A percentile compares a stretch with the other conserved stretches of the same genome.
Conservation (phyloP, 2,113 vertebrate genomes). For the Shinisaurus crocodilurus region DNA sequence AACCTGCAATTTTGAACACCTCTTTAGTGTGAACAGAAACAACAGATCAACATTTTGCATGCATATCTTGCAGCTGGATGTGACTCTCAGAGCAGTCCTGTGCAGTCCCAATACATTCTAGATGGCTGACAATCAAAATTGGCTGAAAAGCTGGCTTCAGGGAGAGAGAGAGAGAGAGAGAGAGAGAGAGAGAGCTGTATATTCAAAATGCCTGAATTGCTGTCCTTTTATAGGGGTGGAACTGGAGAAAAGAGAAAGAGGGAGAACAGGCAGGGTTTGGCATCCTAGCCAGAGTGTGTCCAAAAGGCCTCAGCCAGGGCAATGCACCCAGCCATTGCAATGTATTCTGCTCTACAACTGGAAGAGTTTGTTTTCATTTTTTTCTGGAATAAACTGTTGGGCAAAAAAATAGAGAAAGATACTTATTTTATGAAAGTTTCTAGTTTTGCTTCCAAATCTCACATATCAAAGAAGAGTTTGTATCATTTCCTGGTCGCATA, state of each 20-base stretch:
- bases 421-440: not conserved
- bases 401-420: not conserved
- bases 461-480: slow-evolving; percentile 1
- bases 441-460: not conserved
- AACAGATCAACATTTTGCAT: not conserved
- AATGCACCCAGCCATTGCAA: not conserved
- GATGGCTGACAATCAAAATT: not conserved
- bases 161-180: too few relatives aligned
- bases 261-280: not conserved
- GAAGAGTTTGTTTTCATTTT: not conserved
- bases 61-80: not conserved
- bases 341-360: not conserved
- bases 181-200: not conserved
- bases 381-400: not conserved
- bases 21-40: not conserved
- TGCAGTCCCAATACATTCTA: not conserved
- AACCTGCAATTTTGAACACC: not conserved
- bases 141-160: not conserved
- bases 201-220: not conserved
- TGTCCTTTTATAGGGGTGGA: not conserved
- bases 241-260: not conserved
- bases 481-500: slow-evolving; percentile 40
- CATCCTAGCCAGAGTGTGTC: not conserved
- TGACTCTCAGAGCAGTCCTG: not conserved
- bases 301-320: not conserved